These are phyloP conservation scores for Hypomesus transpacificus DNA, from an alignment of 2,113 vertebrate genomes.

Conservation along the genomic window DNA sequence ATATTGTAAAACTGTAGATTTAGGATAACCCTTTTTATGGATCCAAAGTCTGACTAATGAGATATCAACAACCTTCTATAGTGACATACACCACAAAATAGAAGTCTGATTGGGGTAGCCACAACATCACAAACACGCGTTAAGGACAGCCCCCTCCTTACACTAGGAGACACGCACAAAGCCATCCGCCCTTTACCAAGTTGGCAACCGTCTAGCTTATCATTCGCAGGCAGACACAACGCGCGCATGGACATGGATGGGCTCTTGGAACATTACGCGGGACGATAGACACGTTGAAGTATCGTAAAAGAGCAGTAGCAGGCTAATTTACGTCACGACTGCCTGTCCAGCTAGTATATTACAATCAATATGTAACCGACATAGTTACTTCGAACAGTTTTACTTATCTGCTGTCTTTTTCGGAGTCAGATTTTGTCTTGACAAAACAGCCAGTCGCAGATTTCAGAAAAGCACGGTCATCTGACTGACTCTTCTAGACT, in stretches of 20 bases:
- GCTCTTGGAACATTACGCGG: constrained; percentile 1
- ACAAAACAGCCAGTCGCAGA: too few species aligned
- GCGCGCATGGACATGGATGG: constrained; percentile 33
- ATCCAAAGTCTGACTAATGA: too few species aligned
- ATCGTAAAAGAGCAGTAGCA: not conserved
- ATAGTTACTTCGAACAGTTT: too few species aligned
- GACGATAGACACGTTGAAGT: not conserved
- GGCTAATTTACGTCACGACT: not conserved
- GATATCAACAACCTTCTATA: too few species aligned
- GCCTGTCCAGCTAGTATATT: not conserved
- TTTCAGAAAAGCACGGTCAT: too few species aligned
- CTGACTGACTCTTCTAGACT: too few species aligned
- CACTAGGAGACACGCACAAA: not conserved
- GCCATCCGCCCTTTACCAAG: constrained; percentile 42
- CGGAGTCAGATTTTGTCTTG: too few species aligned
- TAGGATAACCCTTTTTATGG: too few species aligned
- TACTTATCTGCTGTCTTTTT: too few species aligned
- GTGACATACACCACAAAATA: not conserved
- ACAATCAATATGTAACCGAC: not conserved
- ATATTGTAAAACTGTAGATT: too few species aligned
- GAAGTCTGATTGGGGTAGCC: not conserved
- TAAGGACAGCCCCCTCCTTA: not conserved
- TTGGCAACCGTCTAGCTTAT: constrained; percentile 6
- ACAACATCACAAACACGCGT: not conserved
- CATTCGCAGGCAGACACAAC: constrained; percentile 24